Base-by-base conservation (phyloP, 2,113 vertebrate species). In the Porphyrio hochstetteri region DNA sequence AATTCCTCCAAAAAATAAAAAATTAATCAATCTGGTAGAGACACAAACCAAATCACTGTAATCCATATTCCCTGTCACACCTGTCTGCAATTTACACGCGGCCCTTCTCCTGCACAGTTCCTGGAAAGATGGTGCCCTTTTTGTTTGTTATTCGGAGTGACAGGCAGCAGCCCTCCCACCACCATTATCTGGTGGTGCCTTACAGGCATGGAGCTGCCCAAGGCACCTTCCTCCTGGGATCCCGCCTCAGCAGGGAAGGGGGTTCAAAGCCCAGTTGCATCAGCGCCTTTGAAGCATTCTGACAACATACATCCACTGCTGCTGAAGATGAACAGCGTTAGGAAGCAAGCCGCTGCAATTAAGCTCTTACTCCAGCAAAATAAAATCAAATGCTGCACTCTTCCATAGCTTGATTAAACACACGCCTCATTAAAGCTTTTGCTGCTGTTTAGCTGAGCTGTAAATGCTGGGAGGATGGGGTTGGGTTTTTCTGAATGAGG, bases 401-500 rank as follows among this genome's bases (percentile, higher is more conserved):
- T 91, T 94, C 68, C 83, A 28, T 48, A 67, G 57, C 86, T 57
- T 75, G 82, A 96, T 93, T 96, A 96, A 93, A 79, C 84, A 79
- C 94, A 75, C 2, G 50, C 90, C 92, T 96, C 91, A 79, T 96
- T 96, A 94, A 90, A 90, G 65, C 76, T 86, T 92, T 92, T 40
- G 38, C 77, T 83, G 82, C 53, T 11, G 6, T 79, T 93, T 74
- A 94, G 86, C 69, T 61, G 61, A 94, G 83, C 44, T 89, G 36
- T 35, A 90, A 77, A 74, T 27, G 33, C 35, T 63, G 77, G 33
- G 48, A 87, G 88, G 55, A 74, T 6, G 52, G 23, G 50, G 13
- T 11, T 16, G 33, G 4, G 0, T 2, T 21, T 91, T 64, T 84
- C 68, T 78, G 65, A 92, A 86, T 10, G 60, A 86, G 48, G 56